Evolutionary conservation across 2,797 vertebrate genomes (phyloP).

Genomic region (Scleropages formosus): DNA sequence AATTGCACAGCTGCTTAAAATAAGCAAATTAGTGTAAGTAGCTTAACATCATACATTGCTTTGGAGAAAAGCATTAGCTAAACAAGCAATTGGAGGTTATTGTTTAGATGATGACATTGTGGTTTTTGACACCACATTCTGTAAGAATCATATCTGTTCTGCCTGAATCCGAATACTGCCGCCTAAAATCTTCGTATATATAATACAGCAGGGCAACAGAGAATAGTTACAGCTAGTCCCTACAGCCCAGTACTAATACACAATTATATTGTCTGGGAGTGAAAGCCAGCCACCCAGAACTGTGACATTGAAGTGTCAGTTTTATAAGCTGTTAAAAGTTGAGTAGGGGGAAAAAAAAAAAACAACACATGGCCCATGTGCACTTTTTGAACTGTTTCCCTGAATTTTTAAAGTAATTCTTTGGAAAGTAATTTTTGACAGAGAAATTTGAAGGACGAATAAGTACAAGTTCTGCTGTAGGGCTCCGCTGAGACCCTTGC

Average conservation of each 20-base stretch:
- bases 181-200: not conserved
- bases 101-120: too few relatives aligned
- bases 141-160: constrained; percentile 1
- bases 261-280: not conserved
- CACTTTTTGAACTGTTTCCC: not conserved
- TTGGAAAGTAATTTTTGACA: constrained; percentile 8
- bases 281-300: constrained; percentile 19
- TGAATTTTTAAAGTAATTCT: not conserved
- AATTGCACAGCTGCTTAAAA: too few relatives aligned
- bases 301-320: constrained; percentile 3
- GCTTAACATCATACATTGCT: too few relatives aligned
- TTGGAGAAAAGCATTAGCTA: too few relatives aligned
- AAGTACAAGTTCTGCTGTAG: too few relatives aligned
- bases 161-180: not conserved
- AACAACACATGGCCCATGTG: constrained; percentile 8
- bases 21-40: too few relatives aligned
- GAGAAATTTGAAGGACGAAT: too few relatives aligned
- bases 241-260: not conserved
- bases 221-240: not conserved
- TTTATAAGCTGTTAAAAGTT: not conserved
- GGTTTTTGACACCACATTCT: constrained; percentile 3
- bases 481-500: too few relatives aligned
- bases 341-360: too few relatives aligned
- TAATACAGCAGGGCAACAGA: not conserved
- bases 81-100: too few relatives aligned